Percentiles rank a stretch among this genome's conserved stretches.
These are phyloP conservation scores for Cotesia congregata DNA, from an alignment of 2,888 invertebrate genomes.

Conservation along the genomic window DNA sequence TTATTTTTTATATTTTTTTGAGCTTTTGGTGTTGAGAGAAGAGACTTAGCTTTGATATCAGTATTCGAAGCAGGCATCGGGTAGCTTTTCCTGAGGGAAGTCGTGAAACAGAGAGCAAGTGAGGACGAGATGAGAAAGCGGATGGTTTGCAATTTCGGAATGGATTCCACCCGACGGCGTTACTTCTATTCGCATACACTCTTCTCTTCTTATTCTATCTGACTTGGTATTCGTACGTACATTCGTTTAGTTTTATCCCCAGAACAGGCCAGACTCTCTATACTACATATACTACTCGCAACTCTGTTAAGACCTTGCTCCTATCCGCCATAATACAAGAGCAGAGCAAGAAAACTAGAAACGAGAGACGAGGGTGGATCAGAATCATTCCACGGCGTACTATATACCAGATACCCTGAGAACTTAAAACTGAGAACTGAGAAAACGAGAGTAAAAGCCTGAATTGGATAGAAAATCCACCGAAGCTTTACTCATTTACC, in stretches of 20 bases:
- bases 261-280: conserved; percentile 28
- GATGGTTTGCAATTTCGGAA: conserved; percentile 69
- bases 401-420: conserved; percentile 42
- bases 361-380: conserved; percentile 53
- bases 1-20: conserved; percentile 65
- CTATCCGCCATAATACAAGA: conserved; percentile 28
- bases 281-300: conserved; percentile 16
- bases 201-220: conserved; percentile 39
- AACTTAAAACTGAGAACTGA: conserved; percentile 44
- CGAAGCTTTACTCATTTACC: conserved; percentile 33
- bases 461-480: conserved; percentile 64
- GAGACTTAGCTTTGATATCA: conserved; percentile 64
- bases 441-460: conserved; percentile 48
- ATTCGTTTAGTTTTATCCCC: conserved; percentile 1
- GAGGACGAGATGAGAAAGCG: conserved; percentile 54
- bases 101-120: conserved; percentile 43
- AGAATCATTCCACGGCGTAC: conserved; percentile 49
- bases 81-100: conserved; percentile 67
- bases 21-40: conserved; percentile 57
- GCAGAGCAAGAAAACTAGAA: conserved; percentile 33
- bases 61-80: conserved; percentile 61
- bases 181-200: conserved; percentile 30
- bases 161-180: conserved; percentile 65
- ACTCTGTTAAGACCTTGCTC: conserved; percentile 15
- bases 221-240: conserved; percentile 23